Percentiles rank a stretch among this genome's conserved stretches.
Evolutionary conservation across 1,140 invertebrate genomes (phyloP).

Genomic region (Macrocentrus cingulum): DNA sequence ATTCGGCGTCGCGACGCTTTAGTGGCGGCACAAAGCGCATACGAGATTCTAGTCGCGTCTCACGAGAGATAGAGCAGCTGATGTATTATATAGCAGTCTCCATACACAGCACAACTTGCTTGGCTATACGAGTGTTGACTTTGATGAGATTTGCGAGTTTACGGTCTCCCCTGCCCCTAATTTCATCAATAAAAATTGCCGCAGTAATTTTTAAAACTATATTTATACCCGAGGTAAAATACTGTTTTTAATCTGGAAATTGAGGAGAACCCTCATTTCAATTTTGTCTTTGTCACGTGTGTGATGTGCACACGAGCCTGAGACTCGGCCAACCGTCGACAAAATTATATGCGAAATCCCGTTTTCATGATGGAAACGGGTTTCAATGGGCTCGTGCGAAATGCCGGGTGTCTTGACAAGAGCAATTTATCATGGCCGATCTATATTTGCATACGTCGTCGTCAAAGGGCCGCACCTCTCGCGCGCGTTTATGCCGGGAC

Average conservation of each 20-base stretch:
- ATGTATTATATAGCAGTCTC: too few species aligned
- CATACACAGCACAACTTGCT: background rate
- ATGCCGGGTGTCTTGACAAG: conserved; percentile 58
- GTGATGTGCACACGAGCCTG: background rate
- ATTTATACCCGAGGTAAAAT: too few species aligned
- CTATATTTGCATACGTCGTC: conserved; percentile 61
- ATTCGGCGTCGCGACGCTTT: conserved; percentile 21
- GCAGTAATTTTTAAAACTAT: too few species aligned
- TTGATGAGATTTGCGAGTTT: background rate
- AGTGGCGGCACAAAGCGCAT: conserved; percentile 25
- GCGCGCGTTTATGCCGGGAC: conserved; percentile 52
- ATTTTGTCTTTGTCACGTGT: background rate
- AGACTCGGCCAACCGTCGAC: conserved; percentile 9
- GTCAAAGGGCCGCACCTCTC: conserved; percentile 52
- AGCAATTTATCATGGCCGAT: conserved; percentile 61
- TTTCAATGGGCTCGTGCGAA: conserved; percentile 52
- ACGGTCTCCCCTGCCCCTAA: background rate
- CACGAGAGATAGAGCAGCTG: background rate
- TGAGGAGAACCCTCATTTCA: too few species aligned
- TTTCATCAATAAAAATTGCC: background rate
- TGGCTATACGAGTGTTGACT: background rate
- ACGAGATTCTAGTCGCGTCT: conserved; percentile 15
- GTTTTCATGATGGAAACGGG: conserved; percentile 26
- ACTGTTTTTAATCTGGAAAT: too few species aligned
- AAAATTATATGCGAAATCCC: conserved; percentile 26